Evolutionary conservation across 2,888 invertebrate species (phyloP).

Genomic region (Timema cristinae): DNA sequence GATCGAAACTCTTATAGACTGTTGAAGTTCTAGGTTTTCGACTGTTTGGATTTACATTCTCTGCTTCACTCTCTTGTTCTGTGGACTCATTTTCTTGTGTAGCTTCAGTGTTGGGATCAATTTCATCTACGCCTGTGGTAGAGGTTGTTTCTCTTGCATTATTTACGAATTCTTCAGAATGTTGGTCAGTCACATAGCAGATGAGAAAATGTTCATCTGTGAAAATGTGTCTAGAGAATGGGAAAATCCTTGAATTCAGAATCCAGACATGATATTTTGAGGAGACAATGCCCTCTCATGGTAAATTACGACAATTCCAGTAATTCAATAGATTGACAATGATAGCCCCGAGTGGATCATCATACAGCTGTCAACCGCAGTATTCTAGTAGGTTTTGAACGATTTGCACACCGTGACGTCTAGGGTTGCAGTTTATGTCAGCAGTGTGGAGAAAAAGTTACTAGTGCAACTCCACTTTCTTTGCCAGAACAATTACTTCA

Average conservation of each 20-base stretch:
- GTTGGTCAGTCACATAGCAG: conserved; percentile 34
- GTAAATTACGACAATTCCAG: conserved; percentile 41
- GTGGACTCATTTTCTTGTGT: background rate
- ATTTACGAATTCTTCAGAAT: background rate
- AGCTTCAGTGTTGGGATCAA: background rate
- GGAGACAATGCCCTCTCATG: conserved; percentile 33
- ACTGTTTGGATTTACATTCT: no score
- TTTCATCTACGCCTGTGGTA: background rate
- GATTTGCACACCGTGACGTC: conserved; percentile 37
- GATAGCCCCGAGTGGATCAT: conserved; percentile 27
- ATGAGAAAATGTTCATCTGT: conserved; percentile 37
- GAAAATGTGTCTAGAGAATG: conserved; percentile 38
- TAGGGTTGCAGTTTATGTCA: conserved; percentile 31
- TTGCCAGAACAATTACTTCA: conserved; percentile 37
- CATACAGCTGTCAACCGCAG: conserved; percentile 41
- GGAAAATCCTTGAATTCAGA: conserved; percentile 37
- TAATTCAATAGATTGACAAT: conserved; percentile 37
- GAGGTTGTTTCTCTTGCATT: background rate
- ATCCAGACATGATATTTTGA: conserved; percentile 30
- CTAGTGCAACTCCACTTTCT: conserved; percentile 42
- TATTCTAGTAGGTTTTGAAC: conserved; percentile 37
- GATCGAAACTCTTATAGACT: background rate
- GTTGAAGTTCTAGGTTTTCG: background rate
- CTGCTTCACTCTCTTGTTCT: no score
- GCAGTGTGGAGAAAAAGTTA: conserved; percentile 44